Evolutionary conservation across 2,888 invertebrate species (phyloP).

Genomic region (Callyntrura guangdongensis): DNA sequence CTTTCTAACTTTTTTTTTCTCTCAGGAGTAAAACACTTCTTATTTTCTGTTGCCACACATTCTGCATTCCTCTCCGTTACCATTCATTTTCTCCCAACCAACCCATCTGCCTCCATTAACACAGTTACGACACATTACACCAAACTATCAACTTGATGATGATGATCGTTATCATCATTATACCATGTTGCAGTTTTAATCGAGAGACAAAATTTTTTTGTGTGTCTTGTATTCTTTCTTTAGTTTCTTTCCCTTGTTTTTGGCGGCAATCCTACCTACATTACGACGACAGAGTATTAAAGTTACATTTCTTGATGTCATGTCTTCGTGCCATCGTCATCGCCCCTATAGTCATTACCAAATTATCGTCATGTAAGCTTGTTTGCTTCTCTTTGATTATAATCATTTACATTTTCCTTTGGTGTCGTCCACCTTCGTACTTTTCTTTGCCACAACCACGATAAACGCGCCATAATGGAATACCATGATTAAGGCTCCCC

Average conservation of each 20-base stretch:
- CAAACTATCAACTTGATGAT: not conserved
- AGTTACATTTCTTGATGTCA: slow-evolving; percentile 31
- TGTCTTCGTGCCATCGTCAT: slow-evolving; percentile 55
- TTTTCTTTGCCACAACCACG: slow-evolving; percentile 39
- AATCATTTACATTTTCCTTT: not conserved
- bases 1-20: slow-evolving; percentile 49
- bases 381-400: not conserved
- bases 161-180: slow-evolving; percentile 19
- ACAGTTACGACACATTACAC: slow-evolving; percentile 51
- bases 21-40: slow-evolving; percentile 17
- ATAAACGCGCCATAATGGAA: slow-evolving; percentile 41
- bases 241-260: not conserved
- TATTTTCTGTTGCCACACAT: slow-evolving; percentile 46
- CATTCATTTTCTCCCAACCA: slow-evolving; percentile 56
- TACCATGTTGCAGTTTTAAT: slow-evolving; percentile 51
- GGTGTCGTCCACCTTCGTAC: no score
- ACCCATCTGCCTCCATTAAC: slow-evolving; percentile 60
- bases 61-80: not conserved
- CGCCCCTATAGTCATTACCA: slow-evolving; percentile 11
- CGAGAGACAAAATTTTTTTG: slow-evolving; percentile 39
- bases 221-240: not conserved
- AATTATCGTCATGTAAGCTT: slow-evolving; percentile 37
- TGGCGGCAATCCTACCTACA: not conserved
- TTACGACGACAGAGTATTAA: slow-evolving; percentile 15
- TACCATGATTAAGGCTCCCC: not conserved